A percentile compares a stretch with the other conserved stretches of the same genome.
Conservation (phyloP, 2,797 vertebrate genomes). For the Halcyon badia region DNA sequence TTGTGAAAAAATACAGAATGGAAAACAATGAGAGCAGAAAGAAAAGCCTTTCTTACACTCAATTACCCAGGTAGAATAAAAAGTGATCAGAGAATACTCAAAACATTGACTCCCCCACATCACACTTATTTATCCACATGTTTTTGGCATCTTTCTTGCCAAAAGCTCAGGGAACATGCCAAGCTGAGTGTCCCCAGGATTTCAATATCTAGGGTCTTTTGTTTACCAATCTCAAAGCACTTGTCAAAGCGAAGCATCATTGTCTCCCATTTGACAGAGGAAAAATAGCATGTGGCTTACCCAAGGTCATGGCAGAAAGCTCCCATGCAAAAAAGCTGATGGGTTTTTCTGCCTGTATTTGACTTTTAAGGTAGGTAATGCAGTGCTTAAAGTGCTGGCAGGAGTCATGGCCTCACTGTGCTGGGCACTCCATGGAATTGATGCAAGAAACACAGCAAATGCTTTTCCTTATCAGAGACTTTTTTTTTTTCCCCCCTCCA, state of each 20-base stretch:
- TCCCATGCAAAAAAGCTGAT: not conserved
- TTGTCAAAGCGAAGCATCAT: not conserved
- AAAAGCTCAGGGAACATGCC: not conserved
- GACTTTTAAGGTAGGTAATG: not conserved
- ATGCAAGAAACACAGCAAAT: not conserved
- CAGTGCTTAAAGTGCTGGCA: not conserved
- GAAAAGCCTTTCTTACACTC: not conserved
- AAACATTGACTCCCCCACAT: not conserved
- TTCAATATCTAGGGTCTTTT: not conserved
- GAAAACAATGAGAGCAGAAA: not conserved
- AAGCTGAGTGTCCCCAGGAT: not conserved
- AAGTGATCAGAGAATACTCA: not conserved
- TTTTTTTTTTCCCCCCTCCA: not conserved
- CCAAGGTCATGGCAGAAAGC: not conserved
- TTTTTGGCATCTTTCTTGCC: not conserved
- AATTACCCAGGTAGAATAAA: not conserved
- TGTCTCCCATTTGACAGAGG: not conserved
- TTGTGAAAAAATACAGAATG: not conserved
- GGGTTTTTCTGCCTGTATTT: not conserved
- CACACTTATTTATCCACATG: rapidly evolving
- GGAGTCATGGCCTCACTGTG: not conserved
- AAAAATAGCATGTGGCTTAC: not conserved
- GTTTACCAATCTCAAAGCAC: not conserved
- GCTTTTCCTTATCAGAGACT: not conserved
- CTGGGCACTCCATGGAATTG: not conserved